phyloP scores from a whole-genome alignment of 2,113 vertebrate species.

The Nibea albiflora region DNA sequence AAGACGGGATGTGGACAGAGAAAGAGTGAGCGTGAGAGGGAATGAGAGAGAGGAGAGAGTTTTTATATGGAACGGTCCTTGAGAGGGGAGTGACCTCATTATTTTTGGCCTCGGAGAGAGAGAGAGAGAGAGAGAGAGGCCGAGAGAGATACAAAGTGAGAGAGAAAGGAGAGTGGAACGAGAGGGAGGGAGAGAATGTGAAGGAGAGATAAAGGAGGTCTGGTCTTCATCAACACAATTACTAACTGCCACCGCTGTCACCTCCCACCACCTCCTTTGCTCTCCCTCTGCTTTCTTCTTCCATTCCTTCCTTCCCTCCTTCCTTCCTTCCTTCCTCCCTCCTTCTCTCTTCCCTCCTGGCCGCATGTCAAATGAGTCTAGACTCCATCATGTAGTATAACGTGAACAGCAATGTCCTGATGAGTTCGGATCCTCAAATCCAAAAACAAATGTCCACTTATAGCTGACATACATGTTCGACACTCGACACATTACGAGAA shows the following conservation, averaged over 20 bases:
- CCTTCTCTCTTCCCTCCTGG: not conserved
- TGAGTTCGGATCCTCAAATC: slow-evolving; percentile 16
- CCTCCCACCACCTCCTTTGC: slow-evolving; percentile 49
- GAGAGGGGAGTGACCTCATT: slow-evolving; percentile 82
- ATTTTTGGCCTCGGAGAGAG: slow-evolving; percentile 72
- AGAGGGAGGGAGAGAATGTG: slow-evolving; percentile 63
- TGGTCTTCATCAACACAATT: slow-evolving; percentile 80
- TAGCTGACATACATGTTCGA: slow-evolving; percentile 7
- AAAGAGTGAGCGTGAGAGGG: slow-evolving; percentile 59
- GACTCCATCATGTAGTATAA: slow-evolving; percentile 21
- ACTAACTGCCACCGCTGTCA: slow-evolving; percentile 69
- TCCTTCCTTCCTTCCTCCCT: slow-evolving; percentile 2
- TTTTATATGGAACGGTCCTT: slow-evolving; percentile 79
- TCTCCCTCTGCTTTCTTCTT: slow-evolving; percentile 28
- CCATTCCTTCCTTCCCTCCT: not conserved
- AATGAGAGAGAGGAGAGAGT: slow-evolving; percentile 61
- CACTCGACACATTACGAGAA: not conserved
- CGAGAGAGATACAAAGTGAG: slow-evolving; percentile 33
- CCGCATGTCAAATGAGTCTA: slow-evolving; percentile 26
- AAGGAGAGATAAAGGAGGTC: slow-evolving; percentile 76
- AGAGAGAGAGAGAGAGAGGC: slow-evolving; percentile 49
- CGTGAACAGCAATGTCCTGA: slow-evolving; percentile 28
- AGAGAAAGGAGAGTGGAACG: slow-evolving; percentile 27
- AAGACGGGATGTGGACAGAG: slow-evolving; percentile 69
- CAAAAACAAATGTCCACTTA: not conserved